These are phyloP conservation scores for Strigops habroptila DNA, from an alignment of 2,113 vertebrate genomes.

Conservation along the genomic window DNA sequence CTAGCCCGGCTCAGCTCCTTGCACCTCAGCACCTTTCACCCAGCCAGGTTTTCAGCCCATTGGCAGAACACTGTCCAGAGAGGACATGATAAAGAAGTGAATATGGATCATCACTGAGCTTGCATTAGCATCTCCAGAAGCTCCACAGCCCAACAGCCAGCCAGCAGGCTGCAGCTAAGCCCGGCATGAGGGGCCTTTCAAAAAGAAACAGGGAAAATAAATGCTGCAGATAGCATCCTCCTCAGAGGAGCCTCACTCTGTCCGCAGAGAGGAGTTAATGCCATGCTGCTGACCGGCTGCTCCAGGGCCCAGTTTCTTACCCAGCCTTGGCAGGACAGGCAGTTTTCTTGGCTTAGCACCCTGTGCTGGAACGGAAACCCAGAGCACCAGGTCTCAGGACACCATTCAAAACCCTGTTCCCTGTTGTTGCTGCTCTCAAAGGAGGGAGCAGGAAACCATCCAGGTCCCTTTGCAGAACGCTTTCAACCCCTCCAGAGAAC, in stretches of 20 bases:
- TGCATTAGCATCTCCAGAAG: background rate
- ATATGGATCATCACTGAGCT: background rate
- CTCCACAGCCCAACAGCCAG: background rate
- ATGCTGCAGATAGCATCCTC: background rate
- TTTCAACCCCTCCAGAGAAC: background rate
- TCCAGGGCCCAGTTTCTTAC: background rate
- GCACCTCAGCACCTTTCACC: background rate
- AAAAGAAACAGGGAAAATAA: background rate
- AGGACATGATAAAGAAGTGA: background rate
- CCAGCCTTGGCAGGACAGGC: conserved; percentile 44
- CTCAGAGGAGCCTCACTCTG: background rate
- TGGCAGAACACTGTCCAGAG: background rate
- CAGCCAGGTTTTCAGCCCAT: background rate
- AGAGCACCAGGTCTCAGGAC: conserved; percentile 14
- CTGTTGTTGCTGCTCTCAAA: conserved; percentile 6
- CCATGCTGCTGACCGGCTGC: fast-evolving
- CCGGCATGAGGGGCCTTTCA: background rate
- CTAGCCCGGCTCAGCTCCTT: background rate
- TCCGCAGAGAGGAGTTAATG: background rate
- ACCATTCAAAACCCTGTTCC: conserved; percentile 15
- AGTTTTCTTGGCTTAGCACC: conserved; percentile 46
- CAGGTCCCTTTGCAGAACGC: background rate
- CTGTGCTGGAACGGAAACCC: conserved; percentile 38
- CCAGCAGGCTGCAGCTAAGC: background rate
- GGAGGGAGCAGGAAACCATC: background rate